These are phyloP conservation scores for Argyresthia goedartella DNA, from an alignment of 2,888 invertebrate species.

Conservation along the genomic window DNA sequence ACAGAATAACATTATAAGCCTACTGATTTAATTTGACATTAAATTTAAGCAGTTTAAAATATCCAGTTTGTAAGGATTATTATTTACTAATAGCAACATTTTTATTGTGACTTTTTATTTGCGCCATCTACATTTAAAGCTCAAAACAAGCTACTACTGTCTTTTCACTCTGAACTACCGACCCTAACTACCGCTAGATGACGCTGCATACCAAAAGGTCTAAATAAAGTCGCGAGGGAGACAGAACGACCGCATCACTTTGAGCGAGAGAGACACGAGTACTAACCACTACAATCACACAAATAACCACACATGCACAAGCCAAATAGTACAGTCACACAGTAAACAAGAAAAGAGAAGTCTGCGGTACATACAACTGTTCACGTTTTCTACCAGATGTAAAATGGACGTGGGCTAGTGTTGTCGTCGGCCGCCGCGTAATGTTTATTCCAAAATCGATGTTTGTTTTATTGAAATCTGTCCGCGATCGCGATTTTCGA, in stretches of 20 bases:
- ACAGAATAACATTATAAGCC: too few species aligned
- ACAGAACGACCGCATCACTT: constrained; percentile 16
- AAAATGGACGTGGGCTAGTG: constrained; percentile 68
- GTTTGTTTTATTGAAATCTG: constrained; percentile 56
- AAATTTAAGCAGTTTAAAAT: too few species aligned
- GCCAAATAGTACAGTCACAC: constrained; percentile 35
- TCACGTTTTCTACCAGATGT: constrained; percentile 67
- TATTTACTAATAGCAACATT: too few species aligned
- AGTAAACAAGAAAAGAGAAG: constrained; percentile 67
- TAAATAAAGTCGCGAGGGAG: constrained; percentile 38
- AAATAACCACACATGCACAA: constrained; percentile 34
- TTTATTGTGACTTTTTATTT: too few species aligned
- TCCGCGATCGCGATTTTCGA: constrained; percentile 61
- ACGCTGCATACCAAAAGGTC: constrained; percentile 19
- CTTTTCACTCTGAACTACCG: too few species aligned
- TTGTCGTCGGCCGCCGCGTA: constrained; percentile 56
- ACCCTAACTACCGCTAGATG: constrained; percentile 28
- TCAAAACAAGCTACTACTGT: too few species aligned
- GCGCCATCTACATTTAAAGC: too few species aligned
- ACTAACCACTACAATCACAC: not conserved
- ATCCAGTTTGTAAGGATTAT: too few species aligned
- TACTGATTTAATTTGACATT: too few species aligned
- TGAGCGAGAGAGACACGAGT: constrained; percentile 3
- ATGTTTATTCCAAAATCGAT: constrained; percentile 59
- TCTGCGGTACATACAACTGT: constrained; percentile 57